phyloP scores from a whole-genome alignment of 2,113 vertebrate genomes.

The Catharus minimus region DNA sequence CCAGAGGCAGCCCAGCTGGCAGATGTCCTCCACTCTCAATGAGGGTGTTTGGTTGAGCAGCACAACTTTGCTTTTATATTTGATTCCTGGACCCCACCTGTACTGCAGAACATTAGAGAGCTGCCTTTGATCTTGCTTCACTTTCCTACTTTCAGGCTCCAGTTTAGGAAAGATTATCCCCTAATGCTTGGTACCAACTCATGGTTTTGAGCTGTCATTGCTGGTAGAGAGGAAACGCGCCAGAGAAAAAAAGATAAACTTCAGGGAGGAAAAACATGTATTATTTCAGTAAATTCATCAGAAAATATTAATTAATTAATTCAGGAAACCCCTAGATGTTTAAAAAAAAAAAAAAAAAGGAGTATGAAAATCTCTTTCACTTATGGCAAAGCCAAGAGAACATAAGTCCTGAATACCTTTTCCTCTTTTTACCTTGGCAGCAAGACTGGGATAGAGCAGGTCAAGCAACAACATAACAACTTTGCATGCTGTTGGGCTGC shows the following conservation, averaged over 20 bases:
- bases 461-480: neutral
- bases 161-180: neutral
- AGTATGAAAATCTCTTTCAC: neutral
- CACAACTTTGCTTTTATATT: neutral
- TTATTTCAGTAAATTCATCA: neutral
- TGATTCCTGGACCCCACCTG: neutral
- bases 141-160: neutral
- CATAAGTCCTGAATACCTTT: neutral
- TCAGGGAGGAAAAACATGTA: neutral
- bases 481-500: neutral
- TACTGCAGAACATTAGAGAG: neutral
- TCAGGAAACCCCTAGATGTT: neutral
- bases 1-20: neutral
- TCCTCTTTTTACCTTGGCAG: neutral
- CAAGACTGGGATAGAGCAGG: neutral
- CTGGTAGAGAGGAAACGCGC: neutral
- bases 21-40: neutral
- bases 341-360: neutral
- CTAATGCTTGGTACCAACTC: neutral
- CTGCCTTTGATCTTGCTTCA: neutral
- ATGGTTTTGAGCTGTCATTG: rapidly evolving
- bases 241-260: neutral
- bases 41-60: neutral
- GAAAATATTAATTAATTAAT: neutral
- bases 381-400: neutral